Evolutionary conservation across 1,140 invertebrate genomes (phyloP).

Genomic region (Portunus trituberculatus): DNA sequence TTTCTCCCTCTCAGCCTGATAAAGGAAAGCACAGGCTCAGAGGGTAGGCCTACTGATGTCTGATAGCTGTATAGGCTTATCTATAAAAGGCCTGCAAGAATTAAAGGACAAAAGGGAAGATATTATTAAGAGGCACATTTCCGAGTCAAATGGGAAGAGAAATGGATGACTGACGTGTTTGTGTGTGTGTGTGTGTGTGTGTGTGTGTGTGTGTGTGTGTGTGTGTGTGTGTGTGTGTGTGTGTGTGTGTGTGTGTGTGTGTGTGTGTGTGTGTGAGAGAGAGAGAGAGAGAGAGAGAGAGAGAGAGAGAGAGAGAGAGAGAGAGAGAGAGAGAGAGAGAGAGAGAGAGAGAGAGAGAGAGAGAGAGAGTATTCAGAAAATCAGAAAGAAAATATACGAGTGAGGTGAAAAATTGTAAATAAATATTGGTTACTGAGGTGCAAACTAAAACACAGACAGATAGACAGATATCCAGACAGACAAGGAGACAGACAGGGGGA

Average conservation of each 20-base stretch:
- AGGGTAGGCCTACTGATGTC: neutral
- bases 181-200: no score
- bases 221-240: no score
- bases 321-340: neutral
- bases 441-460: neutral
- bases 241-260: no score
- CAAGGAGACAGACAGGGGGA: neutral
- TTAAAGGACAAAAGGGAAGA: neutral
- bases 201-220: no score
- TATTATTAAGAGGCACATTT: neutral
- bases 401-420: neutral
- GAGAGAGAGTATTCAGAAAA: neutral
- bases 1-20: neutral
- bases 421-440: neutral
- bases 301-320: neutral
- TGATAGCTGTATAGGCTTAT: neutral
- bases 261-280: no score
- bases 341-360: slow-evolving; percentile 8
- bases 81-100: neutral
- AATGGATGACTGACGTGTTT: neutral
- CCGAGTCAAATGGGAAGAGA: neutral
- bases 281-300: neutral
- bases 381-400: neutral
- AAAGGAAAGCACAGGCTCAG: neutral
- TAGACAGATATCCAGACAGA: neutral